These are phyloP conservation scores for Miniopterus natalensis DNA, from an alignment of 2,113 vertebrate genomes.

Conservation along the genomic window DNA sequence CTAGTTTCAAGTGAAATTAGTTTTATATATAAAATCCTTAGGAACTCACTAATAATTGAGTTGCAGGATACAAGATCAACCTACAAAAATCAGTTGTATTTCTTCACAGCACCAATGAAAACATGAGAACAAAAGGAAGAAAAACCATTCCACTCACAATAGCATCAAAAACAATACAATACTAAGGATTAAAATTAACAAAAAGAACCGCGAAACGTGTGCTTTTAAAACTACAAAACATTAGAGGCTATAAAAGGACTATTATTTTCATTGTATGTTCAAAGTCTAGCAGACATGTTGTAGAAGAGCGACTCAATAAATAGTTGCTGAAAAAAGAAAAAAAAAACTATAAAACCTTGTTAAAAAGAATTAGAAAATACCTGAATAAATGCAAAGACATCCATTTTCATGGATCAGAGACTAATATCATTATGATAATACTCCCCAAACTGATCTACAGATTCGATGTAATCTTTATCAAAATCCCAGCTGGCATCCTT, in stretches of 20 bases:
- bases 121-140: background rate
- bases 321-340: background rate
- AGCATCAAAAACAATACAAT: slow-evolving; percentile 4
- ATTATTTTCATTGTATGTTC: background rate
- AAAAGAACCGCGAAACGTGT: background rate
- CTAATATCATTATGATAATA: background rate
- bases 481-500: background rate
- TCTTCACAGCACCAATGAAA: background rate
- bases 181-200: background rate
- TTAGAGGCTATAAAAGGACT: background rate
- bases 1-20: background rate
- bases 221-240: background rate
- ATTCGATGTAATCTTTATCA: background rate
- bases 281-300: background rate
- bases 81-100: background rate
- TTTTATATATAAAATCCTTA: background rate
- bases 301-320: background rate
- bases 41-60: background rate
- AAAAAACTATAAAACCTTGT: background rate
- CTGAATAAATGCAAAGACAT: background rate
- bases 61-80: background rate
- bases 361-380: slow-evolving; percentile 25
- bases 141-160: background rate
- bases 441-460: background rate
- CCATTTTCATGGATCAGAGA: background rate